phyloP scores from a whole-genome alignment of 2,113 vertebrate genomes.

The Talpa occidentalis region DNA sequence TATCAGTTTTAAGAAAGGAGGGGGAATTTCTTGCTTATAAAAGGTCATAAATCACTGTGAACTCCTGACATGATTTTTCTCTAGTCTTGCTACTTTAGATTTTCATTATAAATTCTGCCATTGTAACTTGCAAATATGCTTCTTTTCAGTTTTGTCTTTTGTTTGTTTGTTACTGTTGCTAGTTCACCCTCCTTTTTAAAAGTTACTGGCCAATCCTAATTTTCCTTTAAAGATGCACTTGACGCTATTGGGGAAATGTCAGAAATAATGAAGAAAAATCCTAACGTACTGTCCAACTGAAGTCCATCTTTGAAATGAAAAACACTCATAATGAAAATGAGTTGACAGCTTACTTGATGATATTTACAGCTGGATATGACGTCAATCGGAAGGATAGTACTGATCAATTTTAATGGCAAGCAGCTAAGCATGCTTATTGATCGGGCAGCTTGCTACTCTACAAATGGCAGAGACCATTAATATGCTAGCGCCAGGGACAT shows the following conservation, averaged over 20 bases:
- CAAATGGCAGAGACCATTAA: conserved; percentile 84
- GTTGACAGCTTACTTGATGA: conserved; percentile 85
- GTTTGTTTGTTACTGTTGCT: background rate
- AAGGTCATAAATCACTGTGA: background rate
- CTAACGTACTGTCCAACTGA: conserved; percentile 72
- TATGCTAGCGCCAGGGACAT: conserved; percentile 74
- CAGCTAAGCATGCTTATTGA: conserved; percentile 84
- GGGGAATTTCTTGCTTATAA: background rate
- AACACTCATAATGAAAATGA: conserved; percentile 82
- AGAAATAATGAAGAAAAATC: conserved; percentile 81
- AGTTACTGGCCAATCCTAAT: background rate
- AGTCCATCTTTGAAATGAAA: conserved; percentile 81
- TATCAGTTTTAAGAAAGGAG: background rate
- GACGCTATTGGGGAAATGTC: conserved; percentile 76
- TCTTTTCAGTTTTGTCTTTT: conserved; percentile 37
- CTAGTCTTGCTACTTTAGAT: background rate
- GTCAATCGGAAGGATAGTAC: conserved; percentile 81
- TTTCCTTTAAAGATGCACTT: conserved; percentile 48
- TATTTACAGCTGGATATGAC: conserved; percentile 87
- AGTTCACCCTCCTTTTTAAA: background rate
- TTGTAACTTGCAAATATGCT: background rate
- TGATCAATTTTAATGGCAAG: conserved; percentile 87
- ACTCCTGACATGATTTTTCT: background rate
- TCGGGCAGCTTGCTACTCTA: conserved; percentile 79
- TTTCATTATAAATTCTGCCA: background rate